A percentile compares a stretch with the other conserved stretches of the same genome.
Evolutionary conservation across 2,888 invertebrate species (phyloP).

Genomic region (Dryadula phaetusa): DNA sequence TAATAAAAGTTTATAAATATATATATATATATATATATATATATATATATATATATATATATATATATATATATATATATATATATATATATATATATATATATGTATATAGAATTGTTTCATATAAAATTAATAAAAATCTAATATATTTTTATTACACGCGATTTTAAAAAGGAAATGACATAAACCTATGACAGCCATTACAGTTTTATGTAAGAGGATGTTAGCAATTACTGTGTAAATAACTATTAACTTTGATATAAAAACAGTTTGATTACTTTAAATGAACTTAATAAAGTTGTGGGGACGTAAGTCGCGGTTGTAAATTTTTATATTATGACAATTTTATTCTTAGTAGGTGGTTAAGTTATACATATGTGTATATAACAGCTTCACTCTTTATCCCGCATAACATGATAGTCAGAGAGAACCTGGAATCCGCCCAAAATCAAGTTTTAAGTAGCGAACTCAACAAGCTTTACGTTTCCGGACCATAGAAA

Average conservation of each 20-base stretch:
- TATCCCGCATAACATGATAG: too few species aligned
- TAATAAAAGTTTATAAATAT: too few species aligned
- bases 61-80: too few species aligned
- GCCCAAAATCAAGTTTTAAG: too few species aligned
- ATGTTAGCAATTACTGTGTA: slow-evolving; percentile 23
- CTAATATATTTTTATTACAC: slow-evolving; percentile 6
- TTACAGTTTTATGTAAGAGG: slow-evolving; percentile 25
- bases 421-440: too few species aligned
- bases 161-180: slow-evolving; percentile 13
- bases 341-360: slow-evolving; percentile 1
- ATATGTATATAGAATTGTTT: not conserved
- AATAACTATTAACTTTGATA: slow-evolving; percentile 25
- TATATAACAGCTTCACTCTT: too few species aligned
- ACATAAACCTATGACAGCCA: slow-evolving; percentile 23
- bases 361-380: not conserved
- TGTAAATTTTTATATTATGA: slow-evolving; percentile 15
- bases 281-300: slow-evolving; percentile 27
- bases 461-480: too few species aligned
- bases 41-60: too few species aligned
- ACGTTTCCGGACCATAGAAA: too few species aligned
- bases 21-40: too few species aligned
- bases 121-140: not conserved
- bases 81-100: too few species aligned
- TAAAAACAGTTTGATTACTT: slow-evolving; percentile 25
- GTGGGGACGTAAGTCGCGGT: slow-evolving; percentile 14